These are phyloP conservation scores for Andricus grossulariae DNA, from an alignment of 1,140 invertebrate genomes.

Conservation along the genomic window DNA sequence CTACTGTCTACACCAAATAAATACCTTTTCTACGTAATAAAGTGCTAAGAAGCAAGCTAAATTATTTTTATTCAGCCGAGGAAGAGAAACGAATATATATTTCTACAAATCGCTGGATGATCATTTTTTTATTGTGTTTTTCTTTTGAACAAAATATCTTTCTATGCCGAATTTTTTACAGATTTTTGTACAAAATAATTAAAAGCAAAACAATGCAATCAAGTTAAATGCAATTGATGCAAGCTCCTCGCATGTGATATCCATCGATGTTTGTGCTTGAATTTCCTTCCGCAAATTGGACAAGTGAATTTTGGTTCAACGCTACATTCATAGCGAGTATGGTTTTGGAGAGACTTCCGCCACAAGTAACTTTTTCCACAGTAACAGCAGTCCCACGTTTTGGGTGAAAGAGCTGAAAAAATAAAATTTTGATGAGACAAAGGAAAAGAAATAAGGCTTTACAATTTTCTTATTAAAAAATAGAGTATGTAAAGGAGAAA, in stretches of 20 bases:
- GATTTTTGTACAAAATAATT: no score
- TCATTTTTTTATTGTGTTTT: neutral
- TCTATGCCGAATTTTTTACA: no score
- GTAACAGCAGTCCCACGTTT: constrained; percentile 48
- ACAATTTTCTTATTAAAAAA: no score
- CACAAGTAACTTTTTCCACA: constrained; percentile 76
- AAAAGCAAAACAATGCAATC: neutral
- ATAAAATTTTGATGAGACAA: neutral
- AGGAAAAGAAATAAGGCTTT: no score
- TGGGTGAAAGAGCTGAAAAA: neutral
- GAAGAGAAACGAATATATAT: no score
- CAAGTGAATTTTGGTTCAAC: constrained; percentile 78
- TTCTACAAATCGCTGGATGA: no score
- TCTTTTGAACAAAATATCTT: neutral
- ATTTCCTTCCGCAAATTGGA: constrained; percentile 71
- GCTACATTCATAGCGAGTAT: constrained; percentile 78
- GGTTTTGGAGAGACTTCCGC: constrained; percentile 72
- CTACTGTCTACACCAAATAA: no score
- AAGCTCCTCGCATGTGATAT: neutral
- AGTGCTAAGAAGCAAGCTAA: no score
- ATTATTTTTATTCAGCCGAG: no score
- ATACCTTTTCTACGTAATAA: no score
- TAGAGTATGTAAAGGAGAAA: no score
- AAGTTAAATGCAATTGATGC: neutral
- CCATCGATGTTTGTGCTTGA: constrained; percentile 41